Evolutionary conservation across 2,888 invertebrate genomes (phyloP).

Genomic region (Julus scandinavius): DNA sequence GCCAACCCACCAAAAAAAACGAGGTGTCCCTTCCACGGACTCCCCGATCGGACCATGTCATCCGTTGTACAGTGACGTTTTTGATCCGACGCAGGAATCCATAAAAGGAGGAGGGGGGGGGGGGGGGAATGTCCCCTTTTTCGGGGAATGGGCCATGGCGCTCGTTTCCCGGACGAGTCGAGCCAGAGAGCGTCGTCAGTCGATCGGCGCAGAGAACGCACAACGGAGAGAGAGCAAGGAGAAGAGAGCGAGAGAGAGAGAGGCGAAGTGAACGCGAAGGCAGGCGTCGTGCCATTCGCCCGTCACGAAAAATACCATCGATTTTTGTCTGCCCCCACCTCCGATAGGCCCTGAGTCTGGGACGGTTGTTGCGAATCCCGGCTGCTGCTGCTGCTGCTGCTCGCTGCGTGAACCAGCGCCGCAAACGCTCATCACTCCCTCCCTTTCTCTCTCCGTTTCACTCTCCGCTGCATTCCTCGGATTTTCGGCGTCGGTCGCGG

Average conservation of each 20-base stretch:
- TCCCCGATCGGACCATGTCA: too few species aligned
- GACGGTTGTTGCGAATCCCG: not conserved
- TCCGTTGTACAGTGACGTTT: too few species aligned
- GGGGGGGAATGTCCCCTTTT: too few species aligned
- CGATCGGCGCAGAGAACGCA: not conserved
- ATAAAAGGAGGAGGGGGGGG: too few species aligned
- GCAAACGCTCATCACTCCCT: not conserved
- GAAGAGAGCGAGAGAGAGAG: not conserved
- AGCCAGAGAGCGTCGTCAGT: not conserved
- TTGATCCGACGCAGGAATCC: too few species aligned
- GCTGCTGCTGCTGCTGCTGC: not conserved
- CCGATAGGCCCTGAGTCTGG: slow-evolving; percentile 30
- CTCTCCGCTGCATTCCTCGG: not conserved
- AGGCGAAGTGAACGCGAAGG: not conserved
- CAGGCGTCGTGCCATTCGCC: slow-evolving; percentile 20
- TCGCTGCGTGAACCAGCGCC: not conserved
- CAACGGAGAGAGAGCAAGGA: not conserved
- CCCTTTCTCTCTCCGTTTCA: not conserved
- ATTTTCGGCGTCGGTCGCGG: not conserved
- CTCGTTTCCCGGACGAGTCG: not conserved
- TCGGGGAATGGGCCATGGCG: too few species aligned
- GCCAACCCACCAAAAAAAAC: too few species aligned
- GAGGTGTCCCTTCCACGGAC: too few species aligned
- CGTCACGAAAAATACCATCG: slow-evolving; percentile 23
- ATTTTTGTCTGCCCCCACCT: slow-evolving; percentile 33